Evolutionary conservation across 2,797 vertebrate species (phyloP).

Genomic region (Clangula hyemalis): DNA sequence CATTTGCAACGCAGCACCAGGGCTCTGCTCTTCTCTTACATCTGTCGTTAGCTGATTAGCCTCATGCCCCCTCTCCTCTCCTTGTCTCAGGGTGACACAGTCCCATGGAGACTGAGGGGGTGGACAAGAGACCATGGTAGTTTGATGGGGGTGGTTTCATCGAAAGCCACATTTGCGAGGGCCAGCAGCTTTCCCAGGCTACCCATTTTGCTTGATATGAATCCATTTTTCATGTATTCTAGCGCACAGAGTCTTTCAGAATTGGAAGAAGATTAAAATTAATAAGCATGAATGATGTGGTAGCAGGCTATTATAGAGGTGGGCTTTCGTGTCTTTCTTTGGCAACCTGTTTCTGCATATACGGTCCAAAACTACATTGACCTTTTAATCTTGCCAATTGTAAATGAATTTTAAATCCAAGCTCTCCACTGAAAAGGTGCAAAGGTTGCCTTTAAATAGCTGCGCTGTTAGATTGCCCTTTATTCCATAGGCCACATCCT

Average conservation of each 20-base stretch:
- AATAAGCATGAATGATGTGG: background rate
- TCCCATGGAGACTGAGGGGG: background rate
- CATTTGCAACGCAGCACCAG: background rate
- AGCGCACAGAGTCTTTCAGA: background rate
- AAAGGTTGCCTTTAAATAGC: slow-evolving; percentile 37
- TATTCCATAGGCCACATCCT: background rate
- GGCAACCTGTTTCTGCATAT: background rate
- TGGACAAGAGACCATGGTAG: background rate
- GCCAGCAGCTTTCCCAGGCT: background rate
- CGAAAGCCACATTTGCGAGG: background rate
- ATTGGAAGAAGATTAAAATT: background rate
- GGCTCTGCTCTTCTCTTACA: background rate
- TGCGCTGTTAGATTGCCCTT: background rate
- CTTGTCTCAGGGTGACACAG: background rate
- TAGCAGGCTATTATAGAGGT: background rate
- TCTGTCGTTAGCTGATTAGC: background rate
- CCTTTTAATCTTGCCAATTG: slow-evolving; percentile 22
- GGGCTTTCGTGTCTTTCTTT: background rate
- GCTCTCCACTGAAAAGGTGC: background rate
- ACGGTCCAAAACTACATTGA: background rate
- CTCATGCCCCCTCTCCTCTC: background rate
- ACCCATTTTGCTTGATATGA: background rate
- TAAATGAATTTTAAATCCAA: slow-evolving; percentile 37
- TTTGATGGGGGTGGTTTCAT: background rate
- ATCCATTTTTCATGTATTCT: background rate